Percentiles rank a stretch among this genome's conserved stretches.
Conservation (phyloP, 2,113 vertebrate genomes). For the Myanophis thanlyinensis region DNA sequence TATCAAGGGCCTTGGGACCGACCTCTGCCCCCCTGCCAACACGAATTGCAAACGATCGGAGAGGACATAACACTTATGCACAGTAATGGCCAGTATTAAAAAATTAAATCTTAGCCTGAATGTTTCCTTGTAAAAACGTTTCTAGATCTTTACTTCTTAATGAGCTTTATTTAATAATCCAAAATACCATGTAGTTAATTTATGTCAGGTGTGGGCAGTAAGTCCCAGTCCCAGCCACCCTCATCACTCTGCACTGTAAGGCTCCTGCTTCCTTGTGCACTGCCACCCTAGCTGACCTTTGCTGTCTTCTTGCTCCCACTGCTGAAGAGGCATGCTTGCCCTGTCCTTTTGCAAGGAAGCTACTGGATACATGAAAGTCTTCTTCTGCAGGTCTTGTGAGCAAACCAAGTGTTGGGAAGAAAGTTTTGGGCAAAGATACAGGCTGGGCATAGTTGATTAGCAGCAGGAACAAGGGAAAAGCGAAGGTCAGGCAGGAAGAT, state of each 20-base stretch:
- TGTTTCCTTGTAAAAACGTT: background rate
- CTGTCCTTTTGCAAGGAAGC: background rate
- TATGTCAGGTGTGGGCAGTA: background rate
- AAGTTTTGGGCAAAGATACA: too few relatives aligned
- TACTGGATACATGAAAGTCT: background rate
- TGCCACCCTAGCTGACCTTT: background rate
- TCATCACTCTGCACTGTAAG: background rate
- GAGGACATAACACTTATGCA: conserved; percentile 35
- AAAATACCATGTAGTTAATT: background rate
- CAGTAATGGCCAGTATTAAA: conserved; percentile 2
- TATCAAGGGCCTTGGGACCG: too few relatives aligned
- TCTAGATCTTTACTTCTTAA: background rate
- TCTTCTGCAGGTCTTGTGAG: background rate
- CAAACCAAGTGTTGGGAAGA: background rate
- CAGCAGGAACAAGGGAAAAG: background rate
- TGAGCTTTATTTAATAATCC: background rate
- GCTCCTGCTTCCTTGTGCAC: background rate
- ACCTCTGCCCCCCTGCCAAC: too few relatives aligned
- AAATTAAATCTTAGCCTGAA: background rate
- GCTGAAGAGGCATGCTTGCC: background rate
- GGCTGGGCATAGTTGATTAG: too few relatives aligned
- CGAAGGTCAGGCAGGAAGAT: background rate
- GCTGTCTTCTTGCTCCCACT: background rate
- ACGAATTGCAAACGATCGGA: too few relatives aligned
- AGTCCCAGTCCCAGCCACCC: background rate